Conservation (phyloP, 2,888 invertebrate genomes). For the Epirrhoe tristata region DNA sequence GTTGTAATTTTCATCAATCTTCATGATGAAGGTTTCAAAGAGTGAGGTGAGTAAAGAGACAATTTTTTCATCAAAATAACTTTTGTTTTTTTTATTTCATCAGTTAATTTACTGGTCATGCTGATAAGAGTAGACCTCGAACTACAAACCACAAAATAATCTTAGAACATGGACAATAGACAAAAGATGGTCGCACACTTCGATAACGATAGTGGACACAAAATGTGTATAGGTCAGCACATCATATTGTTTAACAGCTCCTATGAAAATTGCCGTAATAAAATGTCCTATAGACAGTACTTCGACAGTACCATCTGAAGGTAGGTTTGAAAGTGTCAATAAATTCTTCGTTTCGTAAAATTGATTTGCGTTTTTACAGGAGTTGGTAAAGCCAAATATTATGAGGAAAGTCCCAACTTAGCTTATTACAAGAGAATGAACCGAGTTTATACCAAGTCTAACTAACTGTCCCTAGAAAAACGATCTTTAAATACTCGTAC, state of each 20-base stretch:
- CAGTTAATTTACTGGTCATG: background rate
- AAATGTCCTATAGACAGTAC: too few relatives aligned
- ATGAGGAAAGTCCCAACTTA: background rate
- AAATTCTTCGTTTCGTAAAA: too few relatives aligned
- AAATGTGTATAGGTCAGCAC: background rate
- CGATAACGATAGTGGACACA: constrained; percentile 6
- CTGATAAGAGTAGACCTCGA: background rate
- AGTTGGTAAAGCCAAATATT: background rate
- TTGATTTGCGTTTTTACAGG: background rate
- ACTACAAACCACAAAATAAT: constrained; percentile 2
- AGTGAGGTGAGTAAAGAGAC: too few relatives aligned
- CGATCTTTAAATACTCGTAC: too few relatives aligned
- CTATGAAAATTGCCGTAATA: background rate
- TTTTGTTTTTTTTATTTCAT: background rate
- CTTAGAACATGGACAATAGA: constrained; percentile 2
- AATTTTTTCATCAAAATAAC: too few relatives aligned
- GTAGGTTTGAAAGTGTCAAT: background rate
- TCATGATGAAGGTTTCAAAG: too few relatives aligned
- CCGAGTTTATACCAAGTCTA: too few relatives aligned
- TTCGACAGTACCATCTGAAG: background rate
- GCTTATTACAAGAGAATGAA: too few relatives aligned
- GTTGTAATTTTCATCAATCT: too few relatives aligned
- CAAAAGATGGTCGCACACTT: constrained; percentile 2
- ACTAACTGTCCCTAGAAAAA: too few relatives aligned
- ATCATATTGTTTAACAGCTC: background rate